Evolutionary conservation across 2,888 invertebrate species (phyloP).

Genomic region (Lumbricus terrestris): DNA sequence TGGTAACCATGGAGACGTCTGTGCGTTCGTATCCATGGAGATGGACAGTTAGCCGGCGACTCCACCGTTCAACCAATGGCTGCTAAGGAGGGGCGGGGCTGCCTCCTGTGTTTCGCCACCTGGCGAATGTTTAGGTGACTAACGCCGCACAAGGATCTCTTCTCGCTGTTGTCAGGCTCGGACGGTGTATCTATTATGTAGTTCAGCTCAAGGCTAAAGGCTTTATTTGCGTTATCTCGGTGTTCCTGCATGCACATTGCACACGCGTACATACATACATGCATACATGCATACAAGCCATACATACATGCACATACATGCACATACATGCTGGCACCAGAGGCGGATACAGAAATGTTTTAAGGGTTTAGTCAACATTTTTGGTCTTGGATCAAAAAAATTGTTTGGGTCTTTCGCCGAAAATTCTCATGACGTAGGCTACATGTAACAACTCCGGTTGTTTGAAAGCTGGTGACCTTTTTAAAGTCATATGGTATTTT

Average conservation of each 20-base stretch:
- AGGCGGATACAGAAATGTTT: no score
- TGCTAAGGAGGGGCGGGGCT: no score
- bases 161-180: neutral
- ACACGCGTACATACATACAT: neutral
- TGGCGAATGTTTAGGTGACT: neutral
- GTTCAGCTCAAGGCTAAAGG: neutral
- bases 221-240: neutral
- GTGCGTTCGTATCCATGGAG: neutral
- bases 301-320: no score
- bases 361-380: no score
- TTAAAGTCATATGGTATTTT: no score
- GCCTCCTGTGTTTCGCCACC: neutral
- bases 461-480: no score
- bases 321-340: no score
- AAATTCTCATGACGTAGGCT: no score
- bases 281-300: no score
- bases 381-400: no score
- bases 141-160: neutral
- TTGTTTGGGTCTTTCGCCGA: no score
- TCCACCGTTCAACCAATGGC: neutral
- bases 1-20: neutral
- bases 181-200: neutral
- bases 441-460: no score
- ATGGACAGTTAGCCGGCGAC: neutral
- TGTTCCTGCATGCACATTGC: neutral